Percentiles rank a stretch among this genome's conserved stretches.
Conservation (phyloP, 2,888 invertebrate genomes). For the Artemia sp. region DNA sequence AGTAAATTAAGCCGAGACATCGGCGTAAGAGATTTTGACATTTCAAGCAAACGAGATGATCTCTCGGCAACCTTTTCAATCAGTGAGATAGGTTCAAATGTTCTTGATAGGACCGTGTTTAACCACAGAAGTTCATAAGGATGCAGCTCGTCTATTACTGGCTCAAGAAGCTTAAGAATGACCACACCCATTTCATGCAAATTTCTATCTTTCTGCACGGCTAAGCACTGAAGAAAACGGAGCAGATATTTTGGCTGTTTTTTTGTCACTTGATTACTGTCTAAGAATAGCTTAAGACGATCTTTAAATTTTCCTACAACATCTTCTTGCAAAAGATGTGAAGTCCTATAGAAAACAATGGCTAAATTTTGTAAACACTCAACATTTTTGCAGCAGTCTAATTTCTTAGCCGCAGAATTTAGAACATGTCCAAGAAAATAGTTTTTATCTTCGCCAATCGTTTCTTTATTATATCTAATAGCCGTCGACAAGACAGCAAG, state of each 20-base stretch:
- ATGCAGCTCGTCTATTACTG: neutral
- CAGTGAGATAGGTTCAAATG: neutral
- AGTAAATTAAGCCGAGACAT: conserved; percentile 3
- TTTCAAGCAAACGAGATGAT: neutral
- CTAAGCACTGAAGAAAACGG: neutral
- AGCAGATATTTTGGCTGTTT: neutral
- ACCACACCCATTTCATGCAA: neutral
- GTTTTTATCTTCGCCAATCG: neutral
- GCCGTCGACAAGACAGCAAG: conserved; percentile 7
- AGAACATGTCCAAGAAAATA: neutral
- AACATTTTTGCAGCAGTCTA: neutral
- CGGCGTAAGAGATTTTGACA: neutral
- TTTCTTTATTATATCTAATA: neutral
- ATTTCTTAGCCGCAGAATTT: neutral
- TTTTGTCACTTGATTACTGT: neutral
- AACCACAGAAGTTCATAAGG: conserved; percentile 5
- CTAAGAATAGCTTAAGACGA: neutral
- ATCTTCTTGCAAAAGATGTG: neutral
- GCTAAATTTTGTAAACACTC: conserved; percentile 5
- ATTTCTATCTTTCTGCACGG: neutral
- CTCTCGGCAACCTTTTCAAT: neutral
- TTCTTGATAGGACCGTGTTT: neutral
- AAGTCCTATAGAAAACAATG: neutral
- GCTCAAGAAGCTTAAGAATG: neutral
- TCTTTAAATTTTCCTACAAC: neutral